Base-by-base conservation (phyloP, 2,113 vertebrate species). In the Xenopus borealis region DNA sequence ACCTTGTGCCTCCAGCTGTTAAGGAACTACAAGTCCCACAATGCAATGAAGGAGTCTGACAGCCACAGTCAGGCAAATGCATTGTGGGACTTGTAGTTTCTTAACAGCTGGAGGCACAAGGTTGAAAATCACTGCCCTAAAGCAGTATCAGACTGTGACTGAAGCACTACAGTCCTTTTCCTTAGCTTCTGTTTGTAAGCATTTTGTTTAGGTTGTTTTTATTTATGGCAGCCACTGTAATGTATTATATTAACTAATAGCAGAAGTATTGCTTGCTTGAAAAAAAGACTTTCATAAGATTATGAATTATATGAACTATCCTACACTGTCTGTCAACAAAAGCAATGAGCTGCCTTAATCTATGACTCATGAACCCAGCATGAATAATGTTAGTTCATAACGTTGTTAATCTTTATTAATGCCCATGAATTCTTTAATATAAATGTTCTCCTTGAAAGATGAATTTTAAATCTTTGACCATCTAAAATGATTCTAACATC, bases 321-420 rank as follows among this genome's bases (percentile, higher is more conserved):
- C 58, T 69, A 45, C 66, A 62, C 65, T n/a, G 62, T 62, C 57
- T 12, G 66, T 75, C 73, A 75, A 75, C 66, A 69, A 62, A 75
- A 75, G 72, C 73, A 75, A 75, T 69, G 66, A 69, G 47, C 66
- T 75, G 58, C 73, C 73, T 75, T 69, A 75, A 75, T 75, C 73
- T 66, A 75, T 75, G 69, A 75, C 73, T 75, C 73, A 75, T 40
- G 66, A 69, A 63, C 73, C 61, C 64, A 19, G 40, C 13, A 58
- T 75, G 73, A 75, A 75, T 75, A 69, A 75, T 75, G 73, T 75
- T 55, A 66, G 8, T 11, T 45, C 73, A 69, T 75, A 69, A 75
- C 55, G 73, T 53, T 27, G 73, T 75, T 75, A 75, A 75, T 69
- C 73, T 75, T 75, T 75, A 69, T 69, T 66, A 69, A 75, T 75